phyloP scores from a whole-genome alignment of 2,888 invertebrate species.

The Deilephila elpenor region DNA sequence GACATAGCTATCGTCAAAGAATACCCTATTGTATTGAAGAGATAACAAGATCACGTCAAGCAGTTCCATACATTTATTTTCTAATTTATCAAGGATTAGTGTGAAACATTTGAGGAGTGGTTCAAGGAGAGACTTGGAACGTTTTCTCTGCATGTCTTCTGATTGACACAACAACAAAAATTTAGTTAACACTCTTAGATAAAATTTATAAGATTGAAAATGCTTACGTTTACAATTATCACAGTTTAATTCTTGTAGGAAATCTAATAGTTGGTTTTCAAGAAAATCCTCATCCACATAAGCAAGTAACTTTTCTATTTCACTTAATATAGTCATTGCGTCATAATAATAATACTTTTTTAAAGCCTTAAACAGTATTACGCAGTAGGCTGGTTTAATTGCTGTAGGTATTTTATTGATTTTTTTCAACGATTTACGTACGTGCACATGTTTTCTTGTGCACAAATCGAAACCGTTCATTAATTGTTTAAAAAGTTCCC shows the following conservation, averaged over 20 bases:
- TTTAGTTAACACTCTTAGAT: constrained; percentile 50
- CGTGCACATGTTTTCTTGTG: constrained; percentile 34
- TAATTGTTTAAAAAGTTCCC: constrained; percentile 53
- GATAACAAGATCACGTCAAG: constrained; percentile 48
- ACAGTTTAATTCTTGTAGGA: constrained; percentile 10
- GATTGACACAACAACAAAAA: constrained; percentile 55
- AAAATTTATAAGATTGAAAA: background rate
- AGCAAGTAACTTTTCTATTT: background rate
- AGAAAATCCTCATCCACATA: constrained; percentile 24
- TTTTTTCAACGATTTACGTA: constrained; percentile 35
- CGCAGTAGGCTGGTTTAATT: constrained; percentile 57
- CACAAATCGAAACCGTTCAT: constrained; percentile 47
- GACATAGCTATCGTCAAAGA: constrained; percentile 51
- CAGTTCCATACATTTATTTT: background rate
- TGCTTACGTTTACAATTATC: background rate
- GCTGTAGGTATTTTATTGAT: constrained; percentile 43
- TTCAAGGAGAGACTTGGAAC: constrained; percentile 48
- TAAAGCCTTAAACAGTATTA: constrained; percentile 13
- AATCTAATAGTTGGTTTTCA: constrained; percentile 19
- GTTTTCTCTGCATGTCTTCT: constrained; percentile 46
- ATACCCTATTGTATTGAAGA: constrained; percentile 56
- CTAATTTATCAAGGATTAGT: constrained; percentile 22
- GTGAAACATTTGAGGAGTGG: constrained; percentile 52
- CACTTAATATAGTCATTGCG: background rate
- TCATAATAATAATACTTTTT: background rate